These are phyloP conservation scores for Eumacrocentrus americanus DNA, from an alignment of 2,888 invertebrate species.

Conservation along the genomic window DNA sequence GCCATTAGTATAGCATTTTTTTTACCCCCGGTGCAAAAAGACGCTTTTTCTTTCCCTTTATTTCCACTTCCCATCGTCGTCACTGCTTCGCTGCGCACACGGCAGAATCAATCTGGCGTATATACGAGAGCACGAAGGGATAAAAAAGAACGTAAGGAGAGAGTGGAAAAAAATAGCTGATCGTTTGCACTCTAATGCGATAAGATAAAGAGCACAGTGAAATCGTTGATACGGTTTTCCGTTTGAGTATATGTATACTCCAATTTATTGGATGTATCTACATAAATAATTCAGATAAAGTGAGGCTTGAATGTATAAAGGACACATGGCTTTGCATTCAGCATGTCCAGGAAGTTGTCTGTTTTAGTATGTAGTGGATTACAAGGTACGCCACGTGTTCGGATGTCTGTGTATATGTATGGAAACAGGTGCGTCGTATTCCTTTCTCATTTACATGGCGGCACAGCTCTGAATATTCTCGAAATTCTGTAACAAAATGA, in stretches of 20 bases:
- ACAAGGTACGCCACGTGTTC: not conserved
- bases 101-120: constrained; percentile 35
- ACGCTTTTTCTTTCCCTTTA: constrained; percentile 28
- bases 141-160: constrained; percentile 29
- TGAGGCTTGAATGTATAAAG: not conserved
- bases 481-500: not conserved
- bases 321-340: constrained; percentile 10
- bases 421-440: constrained; percentile 42
- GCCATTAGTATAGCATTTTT: constrained; percentile 38
- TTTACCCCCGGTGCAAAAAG: constrained; percentile 30
- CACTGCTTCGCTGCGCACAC: constrained; percentile 20
- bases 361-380: not conserved
- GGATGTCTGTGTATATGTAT: constrained; percentile 32
- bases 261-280: too few relatives aligned
- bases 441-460: constrained; percentile 8
- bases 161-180: constrained; percentile 30
- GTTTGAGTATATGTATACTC: too few relatives aligned
- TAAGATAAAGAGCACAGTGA: constrained; percentile 3
- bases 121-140: constrained; percentile 16
- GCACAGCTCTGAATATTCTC: not conserved
- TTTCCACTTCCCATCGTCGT: constrained; percentile 27
- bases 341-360: not conserved
- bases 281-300: too few relatives aligned
- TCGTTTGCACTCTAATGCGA: constrained; percentile 29
- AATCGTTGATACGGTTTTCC: too few relatives aligned